Conservation (phyloP, 2,888 invertebrate species). For the Drosophila phalerata region DNA sequence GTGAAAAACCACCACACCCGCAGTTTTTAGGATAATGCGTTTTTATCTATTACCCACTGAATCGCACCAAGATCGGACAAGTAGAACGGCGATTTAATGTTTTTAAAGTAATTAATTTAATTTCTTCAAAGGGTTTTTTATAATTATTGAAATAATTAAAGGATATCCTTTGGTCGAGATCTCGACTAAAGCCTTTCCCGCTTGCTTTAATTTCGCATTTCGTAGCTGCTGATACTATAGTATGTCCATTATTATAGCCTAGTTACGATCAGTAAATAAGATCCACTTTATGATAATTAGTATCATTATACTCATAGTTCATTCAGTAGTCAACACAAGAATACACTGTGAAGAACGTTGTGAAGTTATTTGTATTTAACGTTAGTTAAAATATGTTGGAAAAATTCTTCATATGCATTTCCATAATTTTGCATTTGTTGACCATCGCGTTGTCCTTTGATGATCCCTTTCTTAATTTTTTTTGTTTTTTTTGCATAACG, state of each 20-base stretch:
- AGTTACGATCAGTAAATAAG: neutral
- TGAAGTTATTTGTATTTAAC: slow-evolving; percentile 6
- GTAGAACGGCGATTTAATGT: too few species aligned
- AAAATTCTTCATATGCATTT: slow-evolving; percentile 41
- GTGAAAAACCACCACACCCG: too few species aligned
- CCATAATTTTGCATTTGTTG: slow-evolving; percentile 39
- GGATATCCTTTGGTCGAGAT: too few species aligned
- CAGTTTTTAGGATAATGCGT: too few species aligned
- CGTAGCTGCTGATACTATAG: neutral
- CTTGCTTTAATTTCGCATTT: too few species aligned
- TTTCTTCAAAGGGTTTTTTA: too few species aligned
- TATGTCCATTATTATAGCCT: neutral
- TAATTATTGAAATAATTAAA: too few species aligned
- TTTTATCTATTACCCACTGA: too few species aligned
- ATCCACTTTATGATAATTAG: neutral
- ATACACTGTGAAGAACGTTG: neutral
- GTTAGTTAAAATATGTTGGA: slow-evolving; percentile 10
- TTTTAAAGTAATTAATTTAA: too few species aligned
- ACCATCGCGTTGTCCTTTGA: slow-evolving; percentile 24
- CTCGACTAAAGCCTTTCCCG: too few species aligned
- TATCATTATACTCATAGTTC: too few species aligned
- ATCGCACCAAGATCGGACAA: too few species aligned
- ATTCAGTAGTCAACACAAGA: neutral
- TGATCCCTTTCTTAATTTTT: slow-evolving; percentile 30
- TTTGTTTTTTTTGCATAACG: slow-evolving; percentile 40